Conservation (phyloP, 2,797 vertebrate species). For the Acrossocheilus fasciatus region DNA sequence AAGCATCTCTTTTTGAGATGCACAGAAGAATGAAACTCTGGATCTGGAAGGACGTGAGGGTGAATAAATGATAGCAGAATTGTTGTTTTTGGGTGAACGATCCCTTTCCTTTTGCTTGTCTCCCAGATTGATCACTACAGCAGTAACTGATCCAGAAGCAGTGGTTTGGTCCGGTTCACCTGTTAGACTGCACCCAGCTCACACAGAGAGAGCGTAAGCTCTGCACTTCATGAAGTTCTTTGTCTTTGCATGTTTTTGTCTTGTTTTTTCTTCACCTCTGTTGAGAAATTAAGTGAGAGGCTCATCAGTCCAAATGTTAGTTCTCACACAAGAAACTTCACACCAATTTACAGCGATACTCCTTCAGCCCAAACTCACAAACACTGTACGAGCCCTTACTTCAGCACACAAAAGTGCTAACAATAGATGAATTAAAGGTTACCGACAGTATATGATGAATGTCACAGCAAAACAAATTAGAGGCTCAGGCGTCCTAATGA, state of each 20-base stretch:
- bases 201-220: background rate
- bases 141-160: background rate
- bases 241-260: conserved; percentile 8
- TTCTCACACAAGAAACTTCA: conserved; percentile 36
- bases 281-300: conserved; percentile 16
- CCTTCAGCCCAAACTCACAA: conserved; percentile 8
- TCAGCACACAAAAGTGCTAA: conserved; percentile 90
- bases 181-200: background rate
- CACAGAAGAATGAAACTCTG: background rate
- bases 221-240: background rate
- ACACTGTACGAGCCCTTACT: conserved; percentile 65
- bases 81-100: background rate
- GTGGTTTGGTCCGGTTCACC: background rate
- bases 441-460: conserved; percentile 82
- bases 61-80: background rate
- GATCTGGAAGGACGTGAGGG: background rate
- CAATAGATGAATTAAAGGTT: conserved; percentile 95
- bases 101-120: background rate
- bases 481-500: conserved; percentile 79
- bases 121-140: background rate
- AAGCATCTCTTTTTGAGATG: background rate
- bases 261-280: background rate
- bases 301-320: conserved; percentile 34
- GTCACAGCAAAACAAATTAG: conserved; percentile 86
- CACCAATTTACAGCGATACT: conserved; percentile 71